Conservation (phyloP, 2,113 vertebrate genomes). For the Aptenodytes patagonicus region DNA sequence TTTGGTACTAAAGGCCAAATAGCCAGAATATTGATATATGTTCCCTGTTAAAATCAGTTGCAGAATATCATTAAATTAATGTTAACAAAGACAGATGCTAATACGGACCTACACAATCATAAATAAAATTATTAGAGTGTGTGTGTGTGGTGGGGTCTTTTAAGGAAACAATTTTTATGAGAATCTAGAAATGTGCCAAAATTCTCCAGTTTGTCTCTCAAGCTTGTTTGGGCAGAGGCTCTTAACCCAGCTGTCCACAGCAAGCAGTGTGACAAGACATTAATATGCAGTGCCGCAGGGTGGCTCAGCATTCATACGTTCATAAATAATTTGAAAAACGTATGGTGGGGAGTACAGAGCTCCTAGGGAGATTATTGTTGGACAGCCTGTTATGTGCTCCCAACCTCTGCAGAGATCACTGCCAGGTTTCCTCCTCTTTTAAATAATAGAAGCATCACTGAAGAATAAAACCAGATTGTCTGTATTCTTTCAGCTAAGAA, state of each 20-base stretch:
- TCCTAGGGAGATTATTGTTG: not conserved
- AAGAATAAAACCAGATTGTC: not conserved
- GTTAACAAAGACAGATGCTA: not conserved
- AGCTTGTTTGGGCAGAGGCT: not conserved
- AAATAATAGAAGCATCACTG: not conserved
- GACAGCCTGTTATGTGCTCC: not conserved
- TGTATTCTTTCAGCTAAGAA: not conserved
- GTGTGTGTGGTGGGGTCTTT: not conserved
- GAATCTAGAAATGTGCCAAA: not conserved
- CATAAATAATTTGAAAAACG: not conserved
- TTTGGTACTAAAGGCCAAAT: not conserved
- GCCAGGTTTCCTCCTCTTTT: not conserved
- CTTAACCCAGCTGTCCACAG: not conserved
- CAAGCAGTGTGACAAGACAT: not conserved
- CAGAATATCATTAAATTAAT: not conserved
- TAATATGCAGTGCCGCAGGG: not conserved
- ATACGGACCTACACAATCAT: not conserved
- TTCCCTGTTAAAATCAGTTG: not conserved
- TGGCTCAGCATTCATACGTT: not conserved
- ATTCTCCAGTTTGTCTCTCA: not conserved
- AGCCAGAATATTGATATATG: not conserved
- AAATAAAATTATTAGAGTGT: not conserved
- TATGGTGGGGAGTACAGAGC: not conserved
- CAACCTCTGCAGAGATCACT: not conserved
- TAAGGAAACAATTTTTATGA: not conserved